These are phyloP conservation scores for Rhagonycha lutea DNA, from an alignment of 2,888 invertebrate species.

Conservation along the genomic window DNA sequence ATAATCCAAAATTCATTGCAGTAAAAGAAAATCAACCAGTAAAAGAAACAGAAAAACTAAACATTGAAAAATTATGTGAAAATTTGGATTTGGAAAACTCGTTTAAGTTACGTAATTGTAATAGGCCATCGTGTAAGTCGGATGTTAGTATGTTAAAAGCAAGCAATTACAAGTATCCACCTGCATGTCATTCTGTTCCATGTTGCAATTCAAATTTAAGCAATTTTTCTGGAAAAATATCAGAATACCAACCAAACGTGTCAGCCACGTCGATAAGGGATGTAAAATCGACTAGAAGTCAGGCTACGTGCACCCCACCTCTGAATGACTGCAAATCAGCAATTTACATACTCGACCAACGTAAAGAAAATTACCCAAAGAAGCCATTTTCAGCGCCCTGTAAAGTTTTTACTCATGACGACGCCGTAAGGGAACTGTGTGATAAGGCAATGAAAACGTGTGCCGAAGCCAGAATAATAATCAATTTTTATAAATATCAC, in stretches of 20 bases:
- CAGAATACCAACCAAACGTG: not conserved
- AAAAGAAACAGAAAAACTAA: not conserved
- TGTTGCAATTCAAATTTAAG: not conserved
- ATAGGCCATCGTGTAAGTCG: not conserved
- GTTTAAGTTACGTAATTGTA: not conserved
- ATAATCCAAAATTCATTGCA: not conserved
- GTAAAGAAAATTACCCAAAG: not conserved
- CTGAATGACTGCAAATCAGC: not conserved
- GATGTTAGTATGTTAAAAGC: not conserved
- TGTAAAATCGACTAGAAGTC: not conserved
- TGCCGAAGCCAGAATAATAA: not conserved
- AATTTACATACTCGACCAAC: not conserved
- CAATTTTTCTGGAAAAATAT: not conserved
- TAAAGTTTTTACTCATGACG: not conserved
- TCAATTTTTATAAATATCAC: not conserved
- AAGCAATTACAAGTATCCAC: not conserved
- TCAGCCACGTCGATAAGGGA: not conserved
- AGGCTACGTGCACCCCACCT: not conserved
- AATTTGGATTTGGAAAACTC: not conserved
- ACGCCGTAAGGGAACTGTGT: not conserved
- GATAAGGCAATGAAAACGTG: not conserved
- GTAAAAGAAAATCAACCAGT: not conserved
- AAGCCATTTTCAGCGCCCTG: not conserved
- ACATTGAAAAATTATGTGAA: not conserved
- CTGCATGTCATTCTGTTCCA: not conserved